Conservation (phyloP, 92 coral and sea anemone species). For the Plumapathes pennacea region DNA sequence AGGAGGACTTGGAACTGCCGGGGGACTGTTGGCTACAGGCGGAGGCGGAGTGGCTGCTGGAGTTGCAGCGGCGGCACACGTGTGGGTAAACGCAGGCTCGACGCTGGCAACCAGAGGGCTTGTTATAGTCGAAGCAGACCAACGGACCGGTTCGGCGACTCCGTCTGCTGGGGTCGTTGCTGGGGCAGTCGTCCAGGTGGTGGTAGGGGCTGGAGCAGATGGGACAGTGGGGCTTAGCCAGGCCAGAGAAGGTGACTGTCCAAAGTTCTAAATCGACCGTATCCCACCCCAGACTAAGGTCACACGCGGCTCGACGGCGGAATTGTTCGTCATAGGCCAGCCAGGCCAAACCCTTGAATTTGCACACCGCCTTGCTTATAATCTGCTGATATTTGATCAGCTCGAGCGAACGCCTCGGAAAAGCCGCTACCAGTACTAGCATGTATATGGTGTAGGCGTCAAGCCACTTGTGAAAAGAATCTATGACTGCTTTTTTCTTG, state of each 20-base stretch:
- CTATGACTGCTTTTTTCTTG: neutral
- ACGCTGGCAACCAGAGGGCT: slow-evolving; percentile 15
- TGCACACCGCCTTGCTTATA: slow-evolving; percentile 1
- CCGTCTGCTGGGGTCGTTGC: slow-evolving; percentile 13
- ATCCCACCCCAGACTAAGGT: slow-evolving; percentile 6
- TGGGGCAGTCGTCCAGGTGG: slow-evolving; percentile 12
- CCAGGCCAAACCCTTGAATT: slow-evolving; percentile 15
- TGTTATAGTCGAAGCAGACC: slow-evolving; percentile 25
- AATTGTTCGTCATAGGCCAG: slow-evolving; percentile 4
- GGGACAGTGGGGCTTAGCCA: slow-evolving; percentile 17
- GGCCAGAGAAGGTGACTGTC: slow-evolving; percentile 17
- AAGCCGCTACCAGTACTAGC: slow-evolving; percentile 1
- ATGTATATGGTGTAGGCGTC: slow-evolving; percentile 6
- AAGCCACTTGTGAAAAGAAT: slow-evolving; percentile 14
- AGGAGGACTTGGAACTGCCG: neutral
- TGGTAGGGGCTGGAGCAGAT: slow-evolving; percentile 31
- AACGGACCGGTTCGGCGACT: slow-evolving; percentile 5
- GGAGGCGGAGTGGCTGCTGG: slow-evolving; percentile 7
- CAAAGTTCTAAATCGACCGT: slow-evolving; percentile 14
- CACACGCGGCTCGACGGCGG: slow-evolving; percentile 4
- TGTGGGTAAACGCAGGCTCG: slow-evolving; percentile 28
- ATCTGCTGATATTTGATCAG: slow-evolving; percentile 7
- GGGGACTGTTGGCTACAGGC: slow-evolving; percentile 1
- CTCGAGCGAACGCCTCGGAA: neutral
- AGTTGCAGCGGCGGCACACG: slow-evolving; percentile 24